Conservation (phyloP, 2,888 invertebrate species). For the Iselma pallidipennis region DNA sequence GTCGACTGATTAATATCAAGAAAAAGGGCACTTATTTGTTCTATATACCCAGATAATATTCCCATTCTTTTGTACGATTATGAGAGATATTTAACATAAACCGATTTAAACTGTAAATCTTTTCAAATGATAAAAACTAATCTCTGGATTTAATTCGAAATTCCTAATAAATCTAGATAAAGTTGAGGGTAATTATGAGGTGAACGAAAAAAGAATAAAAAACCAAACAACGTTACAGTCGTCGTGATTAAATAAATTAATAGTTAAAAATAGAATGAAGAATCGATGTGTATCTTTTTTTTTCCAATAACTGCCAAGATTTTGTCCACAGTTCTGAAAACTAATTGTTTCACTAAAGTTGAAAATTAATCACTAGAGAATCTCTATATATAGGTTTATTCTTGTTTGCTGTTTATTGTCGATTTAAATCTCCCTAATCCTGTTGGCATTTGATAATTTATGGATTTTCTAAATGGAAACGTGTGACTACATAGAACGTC, state of each 20-base stretch:
- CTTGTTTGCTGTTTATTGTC: not conserved
- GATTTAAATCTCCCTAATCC: not conserved
- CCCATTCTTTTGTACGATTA: not conserved
- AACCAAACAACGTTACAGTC: not conserved
- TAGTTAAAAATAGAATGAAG: not conserved
- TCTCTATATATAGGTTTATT: not conserved
- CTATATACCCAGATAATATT: not conserved
- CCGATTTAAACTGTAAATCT: conserved; percentile 4
- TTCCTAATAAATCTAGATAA: not conserved
- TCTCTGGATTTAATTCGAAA: conserved; percentile 3
- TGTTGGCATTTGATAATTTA: conserved; percentile 17
- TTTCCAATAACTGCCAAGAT: not conserved
- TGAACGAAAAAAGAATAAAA: no score
- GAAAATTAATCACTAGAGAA: not conserved
- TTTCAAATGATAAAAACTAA: not conserved
- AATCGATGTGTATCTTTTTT: no score
- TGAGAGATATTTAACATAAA: not conserved
- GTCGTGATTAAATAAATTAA: not conserved
- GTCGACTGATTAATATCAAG: no score
- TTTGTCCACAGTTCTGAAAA: not conserved
- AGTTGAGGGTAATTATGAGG: not conserved
- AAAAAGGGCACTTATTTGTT: not conserved
- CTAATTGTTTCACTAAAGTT: not conserved
- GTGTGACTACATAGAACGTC: conserved; percentile 18
- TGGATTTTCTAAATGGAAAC: conserved; percentile 22